Conservation (phyloP, 92 coral and sea anemone species). For the Zoanthus sansibaricus region DNA sequence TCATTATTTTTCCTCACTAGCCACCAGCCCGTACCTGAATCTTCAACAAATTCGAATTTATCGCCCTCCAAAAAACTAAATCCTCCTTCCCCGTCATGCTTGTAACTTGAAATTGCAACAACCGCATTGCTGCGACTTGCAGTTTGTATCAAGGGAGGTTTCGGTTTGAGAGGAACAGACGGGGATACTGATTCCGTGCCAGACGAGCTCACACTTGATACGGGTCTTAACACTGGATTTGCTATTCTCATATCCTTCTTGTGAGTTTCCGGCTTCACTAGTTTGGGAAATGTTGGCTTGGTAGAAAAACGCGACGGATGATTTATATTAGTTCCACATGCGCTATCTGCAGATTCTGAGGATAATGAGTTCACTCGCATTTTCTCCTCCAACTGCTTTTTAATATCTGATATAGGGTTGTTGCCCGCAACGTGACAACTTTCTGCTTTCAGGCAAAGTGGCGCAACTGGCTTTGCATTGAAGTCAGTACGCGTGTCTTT, state of each 20-base stretch:
- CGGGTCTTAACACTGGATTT: constrained; percentile 44
- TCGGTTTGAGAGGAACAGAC: constrained; percentile 44
- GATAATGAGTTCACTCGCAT: constrained; percentile 17
- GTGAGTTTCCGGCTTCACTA: not conserved
- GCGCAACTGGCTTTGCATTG: constrained; percentile 1
- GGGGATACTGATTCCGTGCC: constrained; percentile 33
- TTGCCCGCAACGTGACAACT: not conserved
- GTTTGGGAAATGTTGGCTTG: constrained; percentile 13
- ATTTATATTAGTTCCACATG: not conserved
- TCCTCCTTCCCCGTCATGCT: constrained; percentile 62
- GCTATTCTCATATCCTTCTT: constrained; percentile 13
- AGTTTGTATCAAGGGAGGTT: not conserved
- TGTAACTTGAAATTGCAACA: constrained; percentile 67
- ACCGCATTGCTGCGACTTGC: not conserved
- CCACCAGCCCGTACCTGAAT: constrained; percentile 96
- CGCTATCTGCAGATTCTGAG: not conserved
- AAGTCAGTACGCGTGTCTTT: not conserved
- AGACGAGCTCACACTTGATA: constrained; percentile 7
- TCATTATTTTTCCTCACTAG: constrained; percentile 71
- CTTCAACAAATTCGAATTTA: constrained; percentile 81
- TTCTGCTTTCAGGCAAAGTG: constrained; percentile 18
- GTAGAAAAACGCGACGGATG: not conserved
- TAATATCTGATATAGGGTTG: constrained; percentile 24
- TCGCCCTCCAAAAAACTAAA: constrained; percentile 81
- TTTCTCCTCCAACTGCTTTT: constrained; percentile 30